Base-by-base conservation (phyloP, 1,140 invertebrate species). In the Zaprionus nigranus region DNA sequence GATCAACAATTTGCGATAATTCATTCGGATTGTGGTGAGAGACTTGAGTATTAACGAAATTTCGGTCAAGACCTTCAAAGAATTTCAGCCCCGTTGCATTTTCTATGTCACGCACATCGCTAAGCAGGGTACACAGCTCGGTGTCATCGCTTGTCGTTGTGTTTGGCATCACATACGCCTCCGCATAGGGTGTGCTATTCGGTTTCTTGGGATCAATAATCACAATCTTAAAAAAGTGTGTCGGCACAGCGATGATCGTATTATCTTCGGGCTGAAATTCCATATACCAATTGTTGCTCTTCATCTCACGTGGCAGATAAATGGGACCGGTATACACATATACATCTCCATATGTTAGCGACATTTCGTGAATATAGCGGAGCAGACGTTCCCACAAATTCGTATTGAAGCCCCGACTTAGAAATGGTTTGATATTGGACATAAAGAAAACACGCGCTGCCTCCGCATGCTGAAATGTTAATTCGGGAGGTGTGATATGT, bases 251-350 rank as follows among this genome's bases (percentile, higher is more conserved):
- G 9, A 99, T 98, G 81, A 98, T 95, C 93, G 98, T 98, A 0
- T 94, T 93, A 1, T 98, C 98, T 78, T 99, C 97, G 1, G 99
- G 98, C 95, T 99, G 96, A 93, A 99, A 99, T 83, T 96, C 96
- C 0, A 99, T 95, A 93, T 99, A 99, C 51, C 95, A 95, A 93
- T 98, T 98, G 11, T 98, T 96, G 15, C 93, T 67, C 91, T 97
- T 96, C n/a, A 87, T 4, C 82, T 94, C 94, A 87, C 97, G 96
- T 15, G 99, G 98, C 81, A 99, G 93, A 93, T 98, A 99, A 4
- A 99, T 93, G 12, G 99, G 98, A n/a, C 99, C 99, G 1, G 98
- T 99, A 91, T 98, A 98, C 40, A 99, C 96, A 93, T 98, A 99
- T 0, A 99, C 96, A 94, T 99, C 97, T 58, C 94, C 94, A 93